These are phyloP conservation scores for Lordiphosa clarofinis DNA, from an alignment of 1,140 invertebrate species.

Conservation along the genomic window DNA sequence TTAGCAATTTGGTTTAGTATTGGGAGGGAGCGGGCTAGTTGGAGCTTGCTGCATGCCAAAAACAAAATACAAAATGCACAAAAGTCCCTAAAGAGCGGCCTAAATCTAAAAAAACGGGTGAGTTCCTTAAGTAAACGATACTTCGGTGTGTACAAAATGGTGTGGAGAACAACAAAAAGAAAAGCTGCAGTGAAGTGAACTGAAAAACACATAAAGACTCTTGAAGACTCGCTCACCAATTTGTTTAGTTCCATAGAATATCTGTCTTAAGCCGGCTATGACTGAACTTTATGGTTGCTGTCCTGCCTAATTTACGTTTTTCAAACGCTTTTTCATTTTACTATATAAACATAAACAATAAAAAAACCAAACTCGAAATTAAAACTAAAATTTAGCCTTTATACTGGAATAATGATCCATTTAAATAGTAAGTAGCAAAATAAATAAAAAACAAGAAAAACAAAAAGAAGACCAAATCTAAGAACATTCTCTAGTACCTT, in stretches of 20 bases:
- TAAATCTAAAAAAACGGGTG: conserved; percentile 48
- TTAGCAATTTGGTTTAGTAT: conserved; percentile 29
- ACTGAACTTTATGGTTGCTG: conserved; percentile 46
- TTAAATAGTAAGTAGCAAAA: conserved; percentile 76
- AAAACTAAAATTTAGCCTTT: conserved; percentile 73
- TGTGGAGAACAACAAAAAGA: conserved; percentile 19
- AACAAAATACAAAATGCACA: conserved; percentile 32
- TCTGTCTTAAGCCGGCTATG: conserved; percentile 46
- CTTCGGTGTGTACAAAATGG: conserved; percentile 15
- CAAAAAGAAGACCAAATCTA: conserved; percentile 47
- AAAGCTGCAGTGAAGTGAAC: conserved; percentile 2
- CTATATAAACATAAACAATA: conserved; percentile 37
- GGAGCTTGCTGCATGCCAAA: conserved; percentile 14
- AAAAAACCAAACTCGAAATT: conserved; percentile 46
- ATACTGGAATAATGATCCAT: conserved; percentile 74
- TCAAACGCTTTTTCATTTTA: conserved; percentile 45
- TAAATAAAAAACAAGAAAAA: conserved; percentile 47
- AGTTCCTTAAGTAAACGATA: conserved; percentile 51
- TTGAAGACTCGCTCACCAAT: conserved; percentile 17
- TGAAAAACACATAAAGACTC: conserved; percentile 19
- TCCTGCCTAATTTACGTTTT: conserved; percentile 44
- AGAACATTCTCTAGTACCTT: conserved; percentile 61
- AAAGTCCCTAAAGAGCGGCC: conserved; percentile 29
- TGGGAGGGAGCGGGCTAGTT: conserved; percentile 20
- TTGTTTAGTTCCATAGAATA: conserved; percentile 43